A percentile compares a stretch with the other conserved stretches of the same genome.
These are phyloP conservation scores for Acipenser oxyrinchus DNA, from an alignment of 2,797 vertebrate species.

Conservation along the genomic window DNA sequence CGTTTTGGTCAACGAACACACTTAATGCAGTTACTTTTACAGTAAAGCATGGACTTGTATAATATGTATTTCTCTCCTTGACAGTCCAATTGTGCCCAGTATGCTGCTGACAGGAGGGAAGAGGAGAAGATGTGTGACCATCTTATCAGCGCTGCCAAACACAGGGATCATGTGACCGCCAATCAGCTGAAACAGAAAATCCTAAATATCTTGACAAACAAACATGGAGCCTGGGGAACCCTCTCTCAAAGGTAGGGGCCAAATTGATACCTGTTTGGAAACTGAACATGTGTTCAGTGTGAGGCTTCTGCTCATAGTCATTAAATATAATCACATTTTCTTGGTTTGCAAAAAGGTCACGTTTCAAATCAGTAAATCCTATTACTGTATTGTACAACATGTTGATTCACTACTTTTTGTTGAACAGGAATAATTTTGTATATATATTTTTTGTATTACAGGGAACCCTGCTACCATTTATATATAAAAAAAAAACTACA, in stretches of 20 bases:
- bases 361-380: conserved; percentile 61
- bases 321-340: conserved; percentile 60
- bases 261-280: neutral
- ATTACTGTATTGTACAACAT: conserved; percentile 53
- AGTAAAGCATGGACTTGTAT: no score
- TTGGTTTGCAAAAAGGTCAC: conserved; percentile 58
- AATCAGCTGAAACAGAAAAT: conserved; percentile 96
- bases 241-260: conserved; percentile 75
- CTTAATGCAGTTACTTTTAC: no score
- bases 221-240: conserved; percentile 88
- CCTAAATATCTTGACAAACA: conserved; percentile 91
- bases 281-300: neutral
- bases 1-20: no score
- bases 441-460: no score
- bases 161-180: conserved; percentile 90
- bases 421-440: no score
- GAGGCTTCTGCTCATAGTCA: conserved; percentile 30
- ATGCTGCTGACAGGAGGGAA: conserved; percentile 81
- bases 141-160: conserved; percentile 90
- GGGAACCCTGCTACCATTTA: no score
- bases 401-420: no score
- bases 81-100: conserved; percentile 87
- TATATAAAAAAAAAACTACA: no score
- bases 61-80: conserved; percentile 20
- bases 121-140: conserved; percentile 98